Evolutionary conservation across 2,113 vertebrate species (phyloP), one percentile per base, ranked within the genome.

Genomic region (Tenebrosternarchus preto): DNA sequence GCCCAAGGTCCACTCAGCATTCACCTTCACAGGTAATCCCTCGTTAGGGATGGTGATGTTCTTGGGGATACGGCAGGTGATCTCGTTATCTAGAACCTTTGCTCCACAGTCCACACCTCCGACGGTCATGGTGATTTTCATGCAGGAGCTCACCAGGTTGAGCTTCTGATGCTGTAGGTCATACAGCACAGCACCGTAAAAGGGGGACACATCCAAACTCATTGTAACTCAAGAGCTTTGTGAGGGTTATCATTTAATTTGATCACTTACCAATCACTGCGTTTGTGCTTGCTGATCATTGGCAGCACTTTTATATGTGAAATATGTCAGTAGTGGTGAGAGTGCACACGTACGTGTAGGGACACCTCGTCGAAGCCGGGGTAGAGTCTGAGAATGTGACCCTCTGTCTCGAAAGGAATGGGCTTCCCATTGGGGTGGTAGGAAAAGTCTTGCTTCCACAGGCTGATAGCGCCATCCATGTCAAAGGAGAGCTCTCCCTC

Each of bases 91-190:
- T 87, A 95, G 86, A 83, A 98, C 92, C 29, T 91, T 95, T 4
- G 94, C 94, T 53, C 92, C 92, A 89, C 97, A 99, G 81, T 94
- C 90, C 15, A 79, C 86, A 11, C 92, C 94, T 15, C 92, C 96
- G 83, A 99, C 91, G 0, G 88, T 95, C 95, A 98, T 94, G 27
- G 92, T 93, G 87, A 99, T 90, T 77, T 88, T 93, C 94, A 98
- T 93, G 39, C 97, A 99, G 73, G 87, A 76, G 29, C 90, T 94
- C 87, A 98, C 91, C 0, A 93, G 85, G 0, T 96, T 93, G 83
- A 99, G 89, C 69, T 95, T 95, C 16, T 91, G 17, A 78, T 98
- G 96, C 97, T 99, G 91, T 67, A 17, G 3, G 78, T 9, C 80
- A 33, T 50, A 12, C 29, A 33, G 33, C n/a, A 68, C 33, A 67